phyloP scores from a whole-genome alignment of 2,888 invertebrate genomes.

The Piscicola geometra region DNA sequence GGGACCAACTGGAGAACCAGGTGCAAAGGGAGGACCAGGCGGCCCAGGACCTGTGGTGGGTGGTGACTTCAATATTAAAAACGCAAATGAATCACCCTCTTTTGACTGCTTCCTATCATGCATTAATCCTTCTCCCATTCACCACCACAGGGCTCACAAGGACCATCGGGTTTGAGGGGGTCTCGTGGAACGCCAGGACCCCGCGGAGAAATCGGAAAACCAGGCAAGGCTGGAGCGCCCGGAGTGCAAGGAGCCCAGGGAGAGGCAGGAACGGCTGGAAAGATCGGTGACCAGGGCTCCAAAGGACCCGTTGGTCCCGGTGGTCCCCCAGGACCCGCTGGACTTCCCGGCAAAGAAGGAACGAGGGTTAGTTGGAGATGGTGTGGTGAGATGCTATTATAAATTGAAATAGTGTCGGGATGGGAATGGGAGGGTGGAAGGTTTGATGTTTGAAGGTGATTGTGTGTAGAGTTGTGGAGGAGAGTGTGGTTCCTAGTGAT shows the following conservation, averaged over 20 bases:
- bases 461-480: no score
- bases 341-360: conserved; percentile 29
- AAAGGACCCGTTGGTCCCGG: conserved; percentile 16
- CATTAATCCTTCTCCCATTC: no score
- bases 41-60: not conserved
- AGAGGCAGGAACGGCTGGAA: conserved; percentile 20
- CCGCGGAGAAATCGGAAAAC: conserved; percentile 19
- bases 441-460: no score
- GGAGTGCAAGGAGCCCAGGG: conserved; percentile 24
- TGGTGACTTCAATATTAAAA: not conserved
- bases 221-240: conserved; percentile 22
- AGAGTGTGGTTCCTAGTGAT: no score
- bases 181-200: conserved; percentile 20
- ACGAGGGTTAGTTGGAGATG: conserved; percentile 20
- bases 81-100: no score
- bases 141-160: conserved; percentile 20
- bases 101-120: no score
- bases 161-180: conserved; percentile 16
- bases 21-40: conserved; percentile 13
- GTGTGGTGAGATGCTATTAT: no score
- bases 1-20: conserved; percentile 11
- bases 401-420: no score
- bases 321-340: conserved; percentile 29
- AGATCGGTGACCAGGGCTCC: conserved; percentile 9
- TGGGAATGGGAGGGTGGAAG: no score